Evolutionary conservation across 2,797 vertebrate genomes (phyloP), one percentile per base, ranked within the genome.

Genomic region (Epinephelus awoara): DNA sequence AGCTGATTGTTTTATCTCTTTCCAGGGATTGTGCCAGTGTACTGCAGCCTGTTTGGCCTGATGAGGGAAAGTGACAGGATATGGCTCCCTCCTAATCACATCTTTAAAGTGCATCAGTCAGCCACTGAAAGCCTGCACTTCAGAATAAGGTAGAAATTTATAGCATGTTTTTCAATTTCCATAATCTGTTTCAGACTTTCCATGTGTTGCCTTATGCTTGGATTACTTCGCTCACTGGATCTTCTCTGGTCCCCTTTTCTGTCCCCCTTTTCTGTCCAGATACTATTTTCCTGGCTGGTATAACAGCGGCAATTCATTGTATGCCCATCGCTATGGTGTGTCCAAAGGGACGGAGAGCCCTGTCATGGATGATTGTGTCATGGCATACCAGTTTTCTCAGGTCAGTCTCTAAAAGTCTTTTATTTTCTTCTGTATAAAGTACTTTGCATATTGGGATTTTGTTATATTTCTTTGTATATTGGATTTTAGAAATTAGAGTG

Each of bases 281-380:
- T 98, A 96, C 94, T 98, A 98, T 88, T 99, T 99, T 88, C 96
- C 97, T 17, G 96, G 97, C 75, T 99, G 97, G 97, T 98, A 97
- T 54, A 96, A 96, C 79, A 96, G 93, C 52, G 91, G 94, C 61
- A 96, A 65, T 84, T 94, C 83, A 11, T 94, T 93, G 89, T 86
- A 78, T 27, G 95, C 97, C 1, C 97, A 97, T 88, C 96, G 98
- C 2, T 97, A 96, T 34, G 97, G 97, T 5, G 67, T 96, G 69
- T 90, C 95, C 78, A 97, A 97, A 67, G 97, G 95, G 25, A 81
- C 93, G 34, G 98, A 98, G 92, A 96, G 93, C 61, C 96, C 98
- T 6, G 96, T 99, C 73, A 94, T 98, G 81, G 98, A 99, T 38
- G 97, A 99, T 65, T 80, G 93, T 85, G 96, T 97, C 72, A 96